Percentiles rank a stretch among this genome's conserved stretches.
These are phyloP conservation scores for Aleiodes leptofemur DNA, from an alignment of 2,888 invertebrate species.

Conservation along the genomic window DNA sequence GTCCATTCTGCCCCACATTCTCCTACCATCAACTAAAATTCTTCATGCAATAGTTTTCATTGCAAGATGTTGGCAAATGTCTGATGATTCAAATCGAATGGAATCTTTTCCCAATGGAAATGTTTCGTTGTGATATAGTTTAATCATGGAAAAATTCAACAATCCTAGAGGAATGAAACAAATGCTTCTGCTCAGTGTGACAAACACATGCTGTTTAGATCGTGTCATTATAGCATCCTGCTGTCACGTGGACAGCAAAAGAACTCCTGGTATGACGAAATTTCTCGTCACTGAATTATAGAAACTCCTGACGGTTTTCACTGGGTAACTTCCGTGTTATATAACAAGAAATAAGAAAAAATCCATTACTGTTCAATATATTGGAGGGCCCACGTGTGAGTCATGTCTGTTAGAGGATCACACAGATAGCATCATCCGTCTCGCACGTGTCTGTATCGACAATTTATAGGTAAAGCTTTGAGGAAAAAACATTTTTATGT, in stretches of 20 bases:
- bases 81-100: background rate
- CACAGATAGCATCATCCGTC: background rate
- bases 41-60: background rate
- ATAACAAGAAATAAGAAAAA: conserved; percentile 11
- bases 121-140: background rate
- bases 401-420: conserved; percentile 9
- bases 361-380: conserved; percentile 7
- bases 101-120: background rate
- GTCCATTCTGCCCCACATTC: no score
- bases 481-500: background rate
- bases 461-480: background rate
- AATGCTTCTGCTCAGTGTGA: conserved; percentile 4
- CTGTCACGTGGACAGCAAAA: conserved; percentile 16
- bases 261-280: conserved; percentile 19
- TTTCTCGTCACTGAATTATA: conserved; percentile 5
- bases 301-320: background rate
- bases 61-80: background rate
- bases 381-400: conserved; percentile 4
- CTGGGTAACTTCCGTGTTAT: conserved; percentile 25
- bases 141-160: conserved; percentile 12
- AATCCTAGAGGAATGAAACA: conserved; percentile 5
- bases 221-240: conserved; percentile 9
- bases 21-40: no score
- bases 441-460: conserved; percentile 1
- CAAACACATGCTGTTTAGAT: conserved; percentile 15